A percentile compares a stretch with the other conserved stretches of the same genome.
phyloP scores from a whole-genome alignment of 2,113 vertebrate species.

The Chlamydotis undulata region DNA sequence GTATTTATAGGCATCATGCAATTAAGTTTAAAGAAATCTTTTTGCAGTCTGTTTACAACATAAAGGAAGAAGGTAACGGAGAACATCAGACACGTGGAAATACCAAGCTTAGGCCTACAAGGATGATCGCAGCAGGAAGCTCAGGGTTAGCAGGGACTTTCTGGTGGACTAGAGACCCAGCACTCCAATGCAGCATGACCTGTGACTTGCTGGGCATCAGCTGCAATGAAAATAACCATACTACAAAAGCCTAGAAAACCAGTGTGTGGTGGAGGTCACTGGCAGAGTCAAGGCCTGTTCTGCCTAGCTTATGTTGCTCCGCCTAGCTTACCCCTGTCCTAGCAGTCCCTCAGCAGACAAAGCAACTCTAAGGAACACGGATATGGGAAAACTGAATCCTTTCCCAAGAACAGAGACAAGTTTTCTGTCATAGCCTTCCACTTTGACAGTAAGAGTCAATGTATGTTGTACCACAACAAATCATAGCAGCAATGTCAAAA shows the following conservation, averaged over 20 bases:
- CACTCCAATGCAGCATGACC: background rate
- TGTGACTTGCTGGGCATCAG: background rate
- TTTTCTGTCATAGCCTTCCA: background rate
- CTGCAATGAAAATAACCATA: background rate
- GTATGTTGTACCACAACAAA: background rate
- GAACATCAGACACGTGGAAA: background rate
- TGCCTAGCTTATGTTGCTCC: background rate
- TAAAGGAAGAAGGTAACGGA: background rate
- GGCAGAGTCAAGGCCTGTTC: background rate
- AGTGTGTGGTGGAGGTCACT: background rate
- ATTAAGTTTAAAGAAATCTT: background rate
- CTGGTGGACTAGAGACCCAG: background rate
- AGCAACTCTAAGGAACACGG: accelerated
- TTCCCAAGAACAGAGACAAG: background rate
- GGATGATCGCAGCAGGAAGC: background rate
- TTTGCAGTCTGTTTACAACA: background rate
- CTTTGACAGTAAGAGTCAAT: background rate
- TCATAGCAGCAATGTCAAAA: background rate
- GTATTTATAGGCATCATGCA: background rate
- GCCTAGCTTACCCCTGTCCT: background rate
- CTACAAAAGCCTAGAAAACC: background rate
- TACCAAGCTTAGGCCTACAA: background rate
- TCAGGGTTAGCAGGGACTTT: background rate
- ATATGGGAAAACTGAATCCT: background rate
- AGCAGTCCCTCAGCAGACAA: background rate